A percentile compares a stretch with the other conserved stretches of the same genome.
Evolutionary conservation across 2,113 vertebrate species (phyloP).

Genomic region (Parus major): DNA sequence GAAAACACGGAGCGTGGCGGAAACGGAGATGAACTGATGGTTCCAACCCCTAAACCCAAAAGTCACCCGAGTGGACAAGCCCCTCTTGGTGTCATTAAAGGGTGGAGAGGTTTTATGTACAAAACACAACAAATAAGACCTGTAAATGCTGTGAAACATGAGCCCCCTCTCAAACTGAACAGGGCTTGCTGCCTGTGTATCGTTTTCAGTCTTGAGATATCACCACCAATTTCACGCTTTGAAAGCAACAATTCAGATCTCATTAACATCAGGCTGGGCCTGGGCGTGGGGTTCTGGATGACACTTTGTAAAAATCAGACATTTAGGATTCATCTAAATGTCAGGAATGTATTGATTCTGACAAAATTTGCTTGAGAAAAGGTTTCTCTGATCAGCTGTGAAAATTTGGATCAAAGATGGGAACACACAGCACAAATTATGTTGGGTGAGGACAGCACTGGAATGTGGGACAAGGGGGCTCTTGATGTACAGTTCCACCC

Average conservation of each 20-base stretch:
- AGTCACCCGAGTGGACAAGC: neutral
- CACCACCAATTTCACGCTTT: neutral
- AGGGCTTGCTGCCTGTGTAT: neutral
- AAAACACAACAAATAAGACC: neutral
- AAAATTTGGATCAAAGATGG: neutral
- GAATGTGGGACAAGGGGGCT: neutral
- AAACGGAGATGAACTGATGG: neutral
- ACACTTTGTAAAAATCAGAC: neutral
- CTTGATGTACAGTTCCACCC: neutral
- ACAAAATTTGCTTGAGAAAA: neutral
- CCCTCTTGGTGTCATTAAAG: neutral
- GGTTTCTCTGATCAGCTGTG: neutral
- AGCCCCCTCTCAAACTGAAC: neutral
- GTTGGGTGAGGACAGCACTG: neutral
- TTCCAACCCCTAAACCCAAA: neutral
- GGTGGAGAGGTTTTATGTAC: neutral
- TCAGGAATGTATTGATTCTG: neutral
- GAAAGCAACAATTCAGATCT: neutral
- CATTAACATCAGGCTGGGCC: neutral
- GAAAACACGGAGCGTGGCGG: neutral
- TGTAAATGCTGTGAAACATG: neutral
- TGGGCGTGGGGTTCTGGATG: neutral
- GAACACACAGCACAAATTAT: rapidly evolving
- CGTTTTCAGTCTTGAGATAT: neutral
- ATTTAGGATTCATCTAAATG: neutral